Conservation (phyloP, 2,113 vertebrate species). For the Mohoua ochrocephala region DNA sequence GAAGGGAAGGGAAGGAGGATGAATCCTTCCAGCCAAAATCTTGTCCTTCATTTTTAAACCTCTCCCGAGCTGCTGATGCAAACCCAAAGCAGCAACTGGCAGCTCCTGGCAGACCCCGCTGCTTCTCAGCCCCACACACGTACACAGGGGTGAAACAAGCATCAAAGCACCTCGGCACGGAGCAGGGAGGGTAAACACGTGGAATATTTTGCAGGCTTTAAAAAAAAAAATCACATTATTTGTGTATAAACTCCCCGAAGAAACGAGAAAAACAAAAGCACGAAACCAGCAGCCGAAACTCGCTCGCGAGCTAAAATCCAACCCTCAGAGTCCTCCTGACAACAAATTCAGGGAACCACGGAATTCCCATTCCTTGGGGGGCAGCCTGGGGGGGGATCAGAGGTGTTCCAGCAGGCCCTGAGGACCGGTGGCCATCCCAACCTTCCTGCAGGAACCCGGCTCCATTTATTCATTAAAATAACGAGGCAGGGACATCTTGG, state of each 20-base stretch:
- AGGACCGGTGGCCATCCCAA: rapidly evolving
- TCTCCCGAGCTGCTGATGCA: not conserved
- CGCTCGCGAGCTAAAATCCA: not conserved
- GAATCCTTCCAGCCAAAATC: not conserved
- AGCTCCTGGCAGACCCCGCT: not conserved
- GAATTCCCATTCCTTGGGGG: not conserved
- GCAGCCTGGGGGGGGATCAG: rapidly evolving
- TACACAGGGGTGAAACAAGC: not conserved
- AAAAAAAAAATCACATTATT: not conserved
- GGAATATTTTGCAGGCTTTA: not conserved
- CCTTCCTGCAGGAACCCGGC: rapidly evolving
- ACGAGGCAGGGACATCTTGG: rapidly evolving
- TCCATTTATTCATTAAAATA: not conserved
- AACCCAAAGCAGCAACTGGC: not conserved
- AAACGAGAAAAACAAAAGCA: not conserved
- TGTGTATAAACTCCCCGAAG: not conserved
- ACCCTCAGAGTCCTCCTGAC: not conserved
- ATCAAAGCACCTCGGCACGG: not conserved
- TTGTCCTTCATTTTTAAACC: rapidly evolving
- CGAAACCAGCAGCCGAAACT: not conserved
- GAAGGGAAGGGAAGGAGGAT: not conserved
- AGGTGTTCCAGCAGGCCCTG: not conserved
- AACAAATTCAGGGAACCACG: rapidly evolving
- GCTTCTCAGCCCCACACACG: not conserved
- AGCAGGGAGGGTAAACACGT: not conserved